Evolutionary conservation across 2,113 vertebrate genomes (phyloP).

Genomic region (Ctenomys sociabilis): DNA sequence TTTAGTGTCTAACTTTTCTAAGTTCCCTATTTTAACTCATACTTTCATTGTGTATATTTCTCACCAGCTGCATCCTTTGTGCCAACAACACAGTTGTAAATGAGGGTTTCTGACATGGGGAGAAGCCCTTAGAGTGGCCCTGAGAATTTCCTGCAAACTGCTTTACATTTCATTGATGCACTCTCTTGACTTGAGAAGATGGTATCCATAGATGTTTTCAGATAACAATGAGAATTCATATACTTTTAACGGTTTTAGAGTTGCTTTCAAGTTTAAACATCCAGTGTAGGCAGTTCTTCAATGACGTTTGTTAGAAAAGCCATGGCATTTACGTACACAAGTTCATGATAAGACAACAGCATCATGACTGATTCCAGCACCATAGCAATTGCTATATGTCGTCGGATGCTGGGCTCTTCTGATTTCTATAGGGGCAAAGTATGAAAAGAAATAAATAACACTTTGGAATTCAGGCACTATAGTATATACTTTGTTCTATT

Average conservation of each 20-base stretch:
- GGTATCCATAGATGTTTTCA: background rate
- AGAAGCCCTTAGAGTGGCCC: background rate
- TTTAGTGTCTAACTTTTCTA: background rate
- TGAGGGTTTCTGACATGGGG: background rate
- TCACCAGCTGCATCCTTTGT: background rate
- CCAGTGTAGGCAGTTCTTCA: background rate
- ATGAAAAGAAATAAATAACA: background rate
- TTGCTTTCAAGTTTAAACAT: background rate
- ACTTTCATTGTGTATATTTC: background rate
- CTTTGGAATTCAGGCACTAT: background rate
- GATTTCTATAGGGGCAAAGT: background rate
- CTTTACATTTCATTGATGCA: background rate
- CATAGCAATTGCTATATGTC: background rate
- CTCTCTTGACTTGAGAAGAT: background rate
- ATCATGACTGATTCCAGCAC: background rate
- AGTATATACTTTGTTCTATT: conserved; percentile 1
- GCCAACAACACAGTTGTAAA: background rate
- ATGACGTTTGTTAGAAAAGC: background rate
- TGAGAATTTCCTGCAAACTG: background rate
- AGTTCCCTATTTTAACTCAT: background rate
- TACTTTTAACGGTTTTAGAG: background rate
- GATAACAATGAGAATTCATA: background rate
- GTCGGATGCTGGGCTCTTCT: background rate
- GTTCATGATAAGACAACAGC: background rate
- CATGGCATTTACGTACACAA: background rate